A percentile compares a stretch with the other conserved stretches of the same genome.
These are phyloP conservation scores for Timandra comae DNA, from an alignment of 2,888 invertebrate species.

Conservation along the genomic window DNA sequence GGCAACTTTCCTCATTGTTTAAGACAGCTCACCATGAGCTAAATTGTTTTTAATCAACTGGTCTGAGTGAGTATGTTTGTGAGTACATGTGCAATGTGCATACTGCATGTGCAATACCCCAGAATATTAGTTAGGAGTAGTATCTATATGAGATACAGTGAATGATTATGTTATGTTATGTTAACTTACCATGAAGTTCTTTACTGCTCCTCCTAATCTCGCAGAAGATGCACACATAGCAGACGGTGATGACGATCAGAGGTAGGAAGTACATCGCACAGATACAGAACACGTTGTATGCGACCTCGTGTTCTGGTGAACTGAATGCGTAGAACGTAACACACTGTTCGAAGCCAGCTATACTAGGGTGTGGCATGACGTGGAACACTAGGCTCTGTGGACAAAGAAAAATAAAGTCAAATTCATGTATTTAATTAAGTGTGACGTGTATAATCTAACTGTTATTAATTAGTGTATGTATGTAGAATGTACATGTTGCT, in stretches of 20 bases:
- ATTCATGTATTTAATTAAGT: too few species aligned
- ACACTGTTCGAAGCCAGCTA: slow-evolving; percentile 83
- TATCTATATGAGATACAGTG: too few species aligned
- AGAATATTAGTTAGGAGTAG: too few species aligned
- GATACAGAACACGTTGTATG: slow-evolving; percentile 85
- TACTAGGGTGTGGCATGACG: slow-evolving; percentile 79
- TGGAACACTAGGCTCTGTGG: slow-evolving; percentile 85
- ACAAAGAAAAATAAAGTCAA: slow-evolving; percentile 32
- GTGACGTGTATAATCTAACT: too few species aligned
- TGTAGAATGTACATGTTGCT: too few species aligned
- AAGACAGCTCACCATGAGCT: too few species aligned
- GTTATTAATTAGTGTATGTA: too few species aligned
- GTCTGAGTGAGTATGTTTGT: not conserved
- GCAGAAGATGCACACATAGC: slow-evolving; percentile 84
- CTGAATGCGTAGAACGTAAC: slow-evolving; percentile 86
- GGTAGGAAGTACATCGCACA: slow-evolving; percentile 87
- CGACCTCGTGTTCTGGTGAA: slow-evolving; percentile 78
- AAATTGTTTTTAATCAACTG: too few species aligned
- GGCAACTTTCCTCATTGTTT: too few species aligned
- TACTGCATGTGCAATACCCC: too few species aligned
- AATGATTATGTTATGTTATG: not conserved
- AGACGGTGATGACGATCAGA: slow-evolving; percentile 81
- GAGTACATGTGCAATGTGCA: not conserved
- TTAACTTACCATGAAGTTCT: slow-evolving; percentile 72
- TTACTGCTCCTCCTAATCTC: slow-evolving; percentile 82